phyloP scores from a whole-genome alignment of 1,140 invertebrate species.

The Caenorhabditis remanei region DNA sequence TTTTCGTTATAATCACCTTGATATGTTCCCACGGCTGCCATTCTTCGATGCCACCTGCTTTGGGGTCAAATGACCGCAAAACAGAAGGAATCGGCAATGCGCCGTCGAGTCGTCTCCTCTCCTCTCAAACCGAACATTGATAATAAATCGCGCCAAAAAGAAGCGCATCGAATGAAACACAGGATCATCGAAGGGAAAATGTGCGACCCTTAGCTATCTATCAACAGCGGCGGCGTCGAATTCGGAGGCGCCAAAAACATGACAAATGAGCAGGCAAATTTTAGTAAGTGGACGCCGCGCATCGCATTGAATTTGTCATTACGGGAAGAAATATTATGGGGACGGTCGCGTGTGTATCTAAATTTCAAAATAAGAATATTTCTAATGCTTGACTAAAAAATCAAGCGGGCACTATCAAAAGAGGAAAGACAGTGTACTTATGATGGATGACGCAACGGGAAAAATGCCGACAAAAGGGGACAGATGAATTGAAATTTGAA shows the following conservation, averaged over 20 bases:
- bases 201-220: no score
- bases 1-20: not conserved
- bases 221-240: no score
- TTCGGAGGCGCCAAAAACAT: no score
- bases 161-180: no score
- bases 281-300: not conserved
- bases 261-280: not conserved
- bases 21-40: not conserved
- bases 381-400: not conserved
- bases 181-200: no score
- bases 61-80: not conserved
- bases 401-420: not conserved
- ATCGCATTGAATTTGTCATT: not conserved
- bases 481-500: not conserved
- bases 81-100: no score
- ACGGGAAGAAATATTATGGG: not conserved
- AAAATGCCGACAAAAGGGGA: not conserved
- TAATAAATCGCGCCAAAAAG: slow-evolving; percentile 9
- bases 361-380: not conserved
- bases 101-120: no score
- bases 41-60: not conserved
- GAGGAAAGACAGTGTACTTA: not conserved
- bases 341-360: not conserved
- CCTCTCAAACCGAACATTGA: not conserved
- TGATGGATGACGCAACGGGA: not conserved